Conservation (phyloP, 1,140 invertebrate species). For the Pachyrhynchus sulphureomaculatus region DNA sequence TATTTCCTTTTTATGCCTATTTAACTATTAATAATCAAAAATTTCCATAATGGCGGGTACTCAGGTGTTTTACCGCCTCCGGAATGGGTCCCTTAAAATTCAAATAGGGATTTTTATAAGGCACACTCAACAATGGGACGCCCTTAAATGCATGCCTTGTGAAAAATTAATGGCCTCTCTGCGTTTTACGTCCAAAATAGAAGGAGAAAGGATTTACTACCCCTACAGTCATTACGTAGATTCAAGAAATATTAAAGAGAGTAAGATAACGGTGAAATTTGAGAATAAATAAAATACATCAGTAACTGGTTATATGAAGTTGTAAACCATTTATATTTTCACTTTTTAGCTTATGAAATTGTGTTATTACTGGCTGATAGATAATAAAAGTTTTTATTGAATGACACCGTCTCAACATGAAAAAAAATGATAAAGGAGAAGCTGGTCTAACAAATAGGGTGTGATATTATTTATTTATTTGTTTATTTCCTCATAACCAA, state of each 20-base stretch:
- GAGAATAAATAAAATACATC: no score
- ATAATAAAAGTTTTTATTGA: no score
- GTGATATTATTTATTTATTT: no score
- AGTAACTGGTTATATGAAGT: no score
- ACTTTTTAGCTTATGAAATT: no score
- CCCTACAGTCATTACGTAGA: neutral
- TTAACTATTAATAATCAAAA: constrained; percentile 31
- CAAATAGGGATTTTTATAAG: constrained; percentile 28
- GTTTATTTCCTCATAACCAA: no score
- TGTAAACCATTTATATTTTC: no score
- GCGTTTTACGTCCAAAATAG: constrained; percentile 4
- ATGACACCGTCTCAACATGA: no score
- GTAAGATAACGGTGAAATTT: no score
- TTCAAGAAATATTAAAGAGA: neutral
- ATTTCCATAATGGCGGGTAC: constrained; percentile 28
- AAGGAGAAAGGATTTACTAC: neutral
- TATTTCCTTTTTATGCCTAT: constrained; percentile 28
- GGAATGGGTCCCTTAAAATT: constrained; percentile 21
- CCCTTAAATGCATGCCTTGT: constrained; percentile 17
- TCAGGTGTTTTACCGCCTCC: constrained; percentile 26
- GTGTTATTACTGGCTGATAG: no score
- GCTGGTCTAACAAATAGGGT: no score
- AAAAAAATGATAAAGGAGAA: no score
- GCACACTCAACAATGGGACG: constrained; percentile 18
- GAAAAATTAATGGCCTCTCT: constrained; percentile 26